phyloP scores from a whole-genome alignment of 2,888 invertebrate species.

The Papilio gigon region DNA sequence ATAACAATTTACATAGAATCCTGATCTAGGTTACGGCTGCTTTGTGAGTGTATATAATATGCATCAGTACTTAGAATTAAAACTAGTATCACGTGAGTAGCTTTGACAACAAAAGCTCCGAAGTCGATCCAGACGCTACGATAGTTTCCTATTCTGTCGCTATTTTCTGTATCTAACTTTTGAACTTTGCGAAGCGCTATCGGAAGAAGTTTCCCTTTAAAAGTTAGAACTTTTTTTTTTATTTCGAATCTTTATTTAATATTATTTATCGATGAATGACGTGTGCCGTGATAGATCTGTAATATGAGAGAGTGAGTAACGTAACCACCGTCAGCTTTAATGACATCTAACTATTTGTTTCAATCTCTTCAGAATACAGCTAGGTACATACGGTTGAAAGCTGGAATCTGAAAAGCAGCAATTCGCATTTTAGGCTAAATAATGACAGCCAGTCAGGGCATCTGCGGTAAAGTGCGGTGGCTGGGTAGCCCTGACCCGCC shows the following conservation, averaged over 20 bases:
- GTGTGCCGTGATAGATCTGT: neutral
- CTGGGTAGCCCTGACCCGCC: too few relatives aligned
- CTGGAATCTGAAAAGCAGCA: too few relatives aligned
- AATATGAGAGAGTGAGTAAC: too few relatives aligned
- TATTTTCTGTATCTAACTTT: conserved; percentile 29
- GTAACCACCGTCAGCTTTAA: too few relatives aligned
- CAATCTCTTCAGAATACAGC: too few relatives aligned
- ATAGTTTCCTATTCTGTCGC: conserved; percentile 30
- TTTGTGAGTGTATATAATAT: neutral
- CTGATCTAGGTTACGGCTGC: neutral
- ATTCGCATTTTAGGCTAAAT: too few relatives aligned
- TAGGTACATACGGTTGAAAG: too few relatives aligned
- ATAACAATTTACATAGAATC: neutral
- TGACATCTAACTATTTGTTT: too few relatives aligned
- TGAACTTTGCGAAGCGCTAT: conserved; percentile 25
- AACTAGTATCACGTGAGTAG: conserved; percentile 9
- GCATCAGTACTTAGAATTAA: conserved; percentile 10
- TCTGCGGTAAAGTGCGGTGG: too few relatives aligned
- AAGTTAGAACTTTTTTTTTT: neutral
- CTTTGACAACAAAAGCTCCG: conserved; percentile 12
- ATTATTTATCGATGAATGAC: neutral
- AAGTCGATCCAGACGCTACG: conserved; percentile 25
- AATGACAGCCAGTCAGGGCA: too few relatives aligned
- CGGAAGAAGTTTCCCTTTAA: conserved; percentile 22
- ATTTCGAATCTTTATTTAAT: neutral